Evolutionary conservation across 2,797 vertebrate species (phyloP).

Genomic region (Anomalospiza imberbis): DNA sequence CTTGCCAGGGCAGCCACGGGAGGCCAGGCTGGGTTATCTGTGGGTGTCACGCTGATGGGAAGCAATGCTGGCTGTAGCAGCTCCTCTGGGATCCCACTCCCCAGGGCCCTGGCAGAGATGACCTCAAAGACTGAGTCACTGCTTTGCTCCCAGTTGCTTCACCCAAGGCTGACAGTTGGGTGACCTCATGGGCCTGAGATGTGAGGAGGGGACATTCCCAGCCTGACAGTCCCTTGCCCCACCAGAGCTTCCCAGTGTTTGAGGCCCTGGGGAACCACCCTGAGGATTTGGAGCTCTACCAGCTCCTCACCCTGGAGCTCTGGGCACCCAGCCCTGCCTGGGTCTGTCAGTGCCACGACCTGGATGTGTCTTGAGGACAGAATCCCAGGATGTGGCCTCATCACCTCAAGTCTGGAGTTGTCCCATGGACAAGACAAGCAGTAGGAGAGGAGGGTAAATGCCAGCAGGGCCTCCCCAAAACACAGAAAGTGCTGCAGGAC

Average conservation of each 20-base stretch:
- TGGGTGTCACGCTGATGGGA: not conserved
- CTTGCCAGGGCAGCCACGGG: rapidly evolving
- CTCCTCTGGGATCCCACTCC: not conserved
- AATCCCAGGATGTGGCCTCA: not conserved
- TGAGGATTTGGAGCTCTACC: not conserved
- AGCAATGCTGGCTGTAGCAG: not conserved
- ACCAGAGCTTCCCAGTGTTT: not conserved
- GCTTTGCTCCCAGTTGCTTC: not conserved
- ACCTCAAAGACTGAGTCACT: not conserved
- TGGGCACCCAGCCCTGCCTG: not conserved
- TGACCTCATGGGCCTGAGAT: not conserved
- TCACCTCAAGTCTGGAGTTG: not conserved
- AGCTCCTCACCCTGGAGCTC: not conserved
- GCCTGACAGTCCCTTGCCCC: not conserved
- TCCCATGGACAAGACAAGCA: not conserved
- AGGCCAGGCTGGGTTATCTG: not conserved
- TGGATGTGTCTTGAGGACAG: not conserved
- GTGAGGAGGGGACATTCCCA: not conserved
- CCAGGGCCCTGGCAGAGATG: not conserved
- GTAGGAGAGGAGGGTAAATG: rapidly evolving
- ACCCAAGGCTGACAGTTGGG: not conserved
- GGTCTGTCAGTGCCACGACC: rapidly evolving
- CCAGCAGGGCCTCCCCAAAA: not conserved
- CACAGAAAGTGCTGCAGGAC: not conserved
- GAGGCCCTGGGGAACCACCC: not conserved